phyloP scores from a whole-genome alignment of 2,797 vertebrate genomes.

The Sebastes reedi region DNA sequence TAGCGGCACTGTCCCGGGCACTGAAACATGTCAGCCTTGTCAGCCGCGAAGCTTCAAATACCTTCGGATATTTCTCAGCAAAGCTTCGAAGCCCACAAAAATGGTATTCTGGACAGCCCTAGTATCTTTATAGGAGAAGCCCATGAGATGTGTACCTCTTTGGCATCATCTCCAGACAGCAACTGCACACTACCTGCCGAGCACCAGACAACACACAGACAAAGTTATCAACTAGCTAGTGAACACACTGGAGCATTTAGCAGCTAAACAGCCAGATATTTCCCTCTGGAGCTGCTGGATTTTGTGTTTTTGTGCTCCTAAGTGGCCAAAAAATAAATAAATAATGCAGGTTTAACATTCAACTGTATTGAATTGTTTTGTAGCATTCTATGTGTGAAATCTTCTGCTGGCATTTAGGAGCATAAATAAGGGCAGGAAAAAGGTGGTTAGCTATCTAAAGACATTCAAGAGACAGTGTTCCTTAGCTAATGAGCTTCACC shows the following conservation, averaged over 20 bases:
- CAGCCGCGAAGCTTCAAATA: too few species aligned
- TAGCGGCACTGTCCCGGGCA: too few species aligned
- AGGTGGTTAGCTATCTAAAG: not conserved
- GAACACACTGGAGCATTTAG: not conserved
- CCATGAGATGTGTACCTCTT: not conserved
- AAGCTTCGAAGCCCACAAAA: too few species aligned
- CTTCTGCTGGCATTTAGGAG: not conserved
- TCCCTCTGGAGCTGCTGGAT: not conserved
- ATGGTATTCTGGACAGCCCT: too few species aligned
- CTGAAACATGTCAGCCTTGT: too few species aligned
- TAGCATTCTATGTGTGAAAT: not conserved
- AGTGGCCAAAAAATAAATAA: not conserved
- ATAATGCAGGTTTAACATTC: not conserved
- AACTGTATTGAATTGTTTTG: not conserved
- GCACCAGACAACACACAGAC: not conserved
- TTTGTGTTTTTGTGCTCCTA: not conserved
- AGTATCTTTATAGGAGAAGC: too few species aligned
- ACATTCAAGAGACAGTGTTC: not conserved
- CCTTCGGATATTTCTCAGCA: too few species aligned
- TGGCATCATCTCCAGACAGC: not conserved
- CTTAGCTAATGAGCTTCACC: conserved; percentile 13
- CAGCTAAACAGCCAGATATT: not conserved
- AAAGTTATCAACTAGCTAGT: not conserved
- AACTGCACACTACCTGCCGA: not conserved
- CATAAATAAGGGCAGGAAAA: not conserved